Evolutionary conservation across 2,113 vertebrate genomes (phyloP), one percentile per base, ranked within the genome.

Genomic region (Austrofundulus limnaeus): DNA sequence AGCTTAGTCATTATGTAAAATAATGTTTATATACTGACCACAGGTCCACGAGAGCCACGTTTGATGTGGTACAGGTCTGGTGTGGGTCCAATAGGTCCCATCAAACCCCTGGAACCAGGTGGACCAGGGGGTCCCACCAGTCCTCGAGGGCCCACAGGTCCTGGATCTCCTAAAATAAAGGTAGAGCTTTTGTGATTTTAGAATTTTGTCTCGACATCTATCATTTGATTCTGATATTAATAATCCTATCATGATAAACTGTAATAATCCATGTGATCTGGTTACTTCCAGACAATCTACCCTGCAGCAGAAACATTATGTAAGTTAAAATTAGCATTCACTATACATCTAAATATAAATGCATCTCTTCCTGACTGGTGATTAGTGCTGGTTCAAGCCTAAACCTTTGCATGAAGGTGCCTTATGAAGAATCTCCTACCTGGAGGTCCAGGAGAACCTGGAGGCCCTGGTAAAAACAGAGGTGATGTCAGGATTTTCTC

Each of bases 81-180:
- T 66, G 96, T 94, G 3, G 96, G 97, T 25, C 97, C 97, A 70
- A 96, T 93, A 9, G 95, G 97, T 60, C 97, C 97, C 96, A 99
- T 98, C 2, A 95, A 91, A 75, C 97, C 97, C 38, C 95, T 92
- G 0, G 95, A 95, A 37, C 96, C 96, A 0, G 95, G 93, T 51
- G 91, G 89, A 15, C 97, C 97, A 0, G 94, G 93, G 41, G 91
- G 83, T 11, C 97, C 96, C 10, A 90, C 72, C 49, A 83, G 75
- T n/a, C 97, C 97, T 11, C 91, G 83, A 61, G 91, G 93, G 46
- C 96, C 97, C 69, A 94, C 92, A 20, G 93, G 93, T 89, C 97
- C 97, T 48, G 92, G 90, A 43, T 92, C 91, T 43, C 97, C 95
- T 97, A 81, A 39, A 91, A 89, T 39, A 12, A 34, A 49, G 41